These are phyloP conservation scores for Ophion slaviceki DNA, from an alignment of 2,888 invertebrate species.

Conservation along the genomic window DNA sequence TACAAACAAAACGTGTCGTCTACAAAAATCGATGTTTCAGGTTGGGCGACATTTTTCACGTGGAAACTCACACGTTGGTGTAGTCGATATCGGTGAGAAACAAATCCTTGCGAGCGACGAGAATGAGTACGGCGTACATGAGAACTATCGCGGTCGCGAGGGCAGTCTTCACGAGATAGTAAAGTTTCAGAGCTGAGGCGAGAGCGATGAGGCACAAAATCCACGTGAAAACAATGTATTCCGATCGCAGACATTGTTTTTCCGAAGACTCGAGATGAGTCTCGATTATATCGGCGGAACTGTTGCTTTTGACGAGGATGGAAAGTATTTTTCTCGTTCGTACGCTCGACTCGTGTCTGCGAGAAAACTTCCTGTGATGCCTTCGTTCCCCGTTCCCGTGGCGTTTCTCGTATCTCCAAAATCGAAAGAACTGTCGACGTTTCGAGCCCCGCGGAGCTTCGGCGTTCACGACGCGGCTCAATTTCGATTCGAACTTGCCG, in stretches of 20 bases:
- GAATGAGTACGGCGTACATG: slow-evolving; percentile 90
- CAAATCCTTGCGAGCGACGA: slow-evolving; percentile 85
- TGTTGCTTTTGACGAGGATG: slow-evolving; percentile 33
- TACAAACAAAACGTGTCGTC: background rate
- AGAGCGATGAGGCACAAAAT: slow-evolving; percentile 95
- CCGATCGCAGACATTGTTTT: slow-evolving; percentile 88
- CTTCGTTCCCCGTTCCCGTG: slow-evolving; percentile 60
- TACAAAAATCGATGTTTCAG: background rate
- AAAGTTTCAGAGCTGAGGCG: slow-evolving; percentile 95
- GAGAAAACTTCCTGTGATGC: slow-evolving; percentile 61
- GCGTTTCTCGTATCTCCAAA: slow-evolving; percentile 73
- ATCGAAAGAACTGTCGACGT: slow-evolving; percentile 73
- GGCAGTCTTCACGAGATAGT: slow-evolving; percentile 93
- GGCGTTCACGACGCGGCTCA: slow-evolving; percentile 63
- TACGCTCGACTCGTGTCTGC: slow-evolving; percentile 54
- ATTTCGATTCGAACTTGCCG: slow-evolving; percentile 69
- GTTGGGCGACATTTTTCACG: background rate
- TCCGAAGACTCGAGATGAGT: background rate
- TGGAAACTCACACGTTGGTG: slow-evolving; percentile 81
- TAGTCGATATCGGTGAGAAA: slow-evolving; percentile 79
- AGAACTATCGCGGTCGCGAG: slow-evolving; percentile 91
- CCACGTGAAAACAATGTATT: slow-evolving; percentile 97
- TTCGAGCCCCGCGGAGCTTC: slow-evolving; percentile 58
- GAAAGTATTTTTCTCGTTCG: slow-evolving; percentile 63
- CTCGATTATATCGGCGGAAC: slow-evolving; percentile 21